Evolutionary conservation across 2,113 vertebrate genomes (phyloP).

Genomic region (Cariama cristata): DNA sequence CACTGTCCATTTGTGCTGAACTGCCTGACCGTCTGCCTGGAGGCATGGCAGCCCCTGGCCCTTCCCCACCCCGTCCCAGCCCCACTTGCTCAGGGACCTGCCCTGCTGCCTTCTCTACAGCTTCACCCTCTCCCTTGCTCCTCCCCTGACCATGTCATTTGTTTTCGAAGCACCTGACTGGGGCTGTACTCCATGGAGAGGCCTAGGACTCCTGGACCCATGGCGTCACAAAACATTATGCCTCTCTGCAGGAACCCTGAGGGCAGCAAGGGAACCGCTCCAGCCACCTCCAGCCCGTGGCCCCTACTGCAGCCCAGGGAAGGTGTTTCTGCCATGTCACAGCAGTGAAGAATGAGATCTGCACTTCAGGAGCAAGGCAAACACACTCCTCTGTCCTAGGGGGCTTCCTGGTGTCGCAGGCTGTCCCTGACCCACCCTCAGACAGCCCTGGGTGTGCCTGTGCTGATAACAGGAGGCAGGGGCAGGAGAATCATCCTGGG

Average conservation of each 20-base stretch:
- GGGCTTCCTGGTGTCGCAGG: neutral
- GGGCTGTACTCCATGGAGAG: neutral
- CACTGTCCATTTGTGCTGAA: neutral
- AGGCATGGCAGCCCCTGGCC: fast-evolving
- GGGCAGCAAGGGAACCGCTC: neutral
- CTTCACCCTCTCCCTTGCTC: neutral
- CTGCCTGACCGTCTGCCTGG: neutral
- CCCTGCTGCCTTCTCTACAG: neutral
- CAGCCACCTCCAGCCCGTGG: neutral
- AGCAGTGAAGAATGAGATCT: neutral
- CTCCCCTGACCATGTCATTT: neutral
- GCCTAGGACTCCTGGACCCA: neutral
- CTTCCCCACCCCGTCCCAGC: neutral
- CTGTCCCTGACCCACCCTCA: neutral
- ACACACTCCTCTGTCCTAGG: neutral
- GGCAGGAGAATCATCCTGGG: neutral
- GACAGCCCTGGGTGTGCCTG: fast-evolving
- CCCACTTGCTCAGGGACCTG: neutral
- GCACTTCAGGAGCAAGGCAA: neutral
- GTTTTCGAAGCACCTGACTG: neutral
- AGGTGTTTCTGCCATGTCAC: neutral
- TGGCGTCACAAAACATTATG: neutral
- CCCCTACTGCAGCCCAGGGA: neutral
- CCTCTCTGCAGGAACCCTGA: neutral
- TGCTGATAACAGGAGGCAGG: neutral